Evolutionary conservation across 2,797 vertebrate genomes (phyloP), one percentile per base, ranked within the genome.

Genomic region (Leuciscus waleckii): DNA sequence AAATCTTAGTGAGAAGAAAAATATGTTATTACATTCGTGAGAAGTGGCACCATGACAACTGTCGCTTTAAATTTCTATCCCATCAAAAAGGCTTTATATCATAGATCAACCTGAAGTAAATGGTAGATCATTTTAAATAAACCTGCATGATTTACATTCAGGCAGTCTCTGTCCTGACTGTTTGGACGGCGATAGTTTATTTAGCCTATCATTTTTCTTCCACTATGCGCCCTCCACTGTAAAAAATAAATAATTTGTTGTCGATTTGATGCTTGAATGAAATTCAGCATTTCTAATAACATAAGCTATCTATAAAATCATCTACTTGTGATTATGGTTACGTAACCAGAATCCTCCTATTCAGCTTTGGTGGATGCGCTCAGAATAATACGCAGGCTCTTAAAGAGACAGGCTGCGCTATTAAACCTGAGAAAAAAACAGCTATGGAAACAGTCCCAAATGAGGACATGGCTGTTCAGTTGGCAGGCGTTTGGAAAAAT

Each of bases 361-460:
- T 29, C 63, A 39, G 63, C 16, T 79, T 49, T n/a, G 14, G 29
- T 8, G n/a, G 70, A 65, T 82, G 58, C 13, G 73, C 35, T 46
- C 16, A 8, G 69, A 51, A 61, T n/a, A 41, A 32, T 5, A 43
- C 39, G 76, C 41, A 73, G 73, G 73, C 79, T 87, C 88, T 89
- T 90, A 89, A 90, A 88, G 89, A 21, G 89, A 39, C 82, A 88
- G 76, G 39, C 67, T 32, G 39, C 54, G 3, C 35, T n/a, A 21
- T 35, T 35, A 84, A 84, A n/a, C 37, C 41, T 29, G 37, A 10
- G 7, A 4, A 41, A 19, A 54, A 54, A 32, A 58, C 29, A 41
- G 17, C 69, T 41, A 35, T 5, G 21, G 39, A 19, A 35, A 32
- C 46, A 3, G 23, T 43, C 37, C 16, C 17, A 63, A 76, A 54